Evolutionary conservation across 2,113 vertebrate species (phyloP), one percentile per base, ranked within the genome.

Genomic region (Varanus salvator): DNA sequence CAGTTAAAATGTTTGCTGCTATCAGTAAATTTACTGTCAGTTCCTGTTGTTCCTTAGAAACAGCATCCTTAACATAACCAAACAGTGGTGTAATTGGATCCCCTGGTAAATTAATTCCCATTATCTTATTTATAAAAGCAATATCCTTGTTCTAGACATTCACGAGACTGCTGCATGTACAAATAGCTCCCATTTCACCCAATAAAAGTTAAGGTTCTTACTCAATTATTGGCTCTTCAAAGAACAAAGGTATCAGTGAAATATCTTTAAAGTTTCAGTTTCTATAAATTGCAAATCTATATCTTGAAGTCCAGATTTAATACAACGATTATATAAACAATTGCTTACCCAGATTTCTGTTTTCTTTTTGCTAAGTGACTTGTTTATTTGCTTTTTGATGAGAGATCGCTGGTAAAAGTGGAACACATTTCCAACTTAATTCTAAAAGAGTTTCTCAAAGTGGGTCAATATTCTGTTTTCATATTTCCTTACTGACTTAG

Each of bases 61-160:
- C 83, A 85, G 60, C 48, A 69, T 89, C 74, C 50, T 78, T 52
- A 89, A 78, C 31, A 78, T 38, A 85, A 52, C 82, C 64, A 77
- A 84, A 77, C 81, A 68, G 57, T 77, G 68, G 21, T 77, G 69
- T 89, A 84, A 71, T 78, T 89, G 82, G 11, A 66, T 85, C 38
- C n/a, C 57, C 66, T 89, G 57, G 57, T 31, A 89, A 89, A 89
- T 77, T 38, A 77, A 77, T 77, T 77, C 72, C 21, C 31, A 89
- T 84, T 76, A 76, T 84, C 81, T 71, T 84, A 50, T 84, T 89
- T 89, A 69, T 82, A 88, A 88, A 88, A 88, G 54, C 64, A 77
- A 89, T 72, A 89, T 44, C 7, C 60, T 89, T 85, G 15, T 75
- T 71, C 64, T 15, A 69, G n/a, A 76, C 52, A 77, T 77, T 54